These are phyloP conservation scores for Hybognathus amarus DNA, from an alignment of 2,797 vertebrate species.

Conservation along the genomic window DNA sequence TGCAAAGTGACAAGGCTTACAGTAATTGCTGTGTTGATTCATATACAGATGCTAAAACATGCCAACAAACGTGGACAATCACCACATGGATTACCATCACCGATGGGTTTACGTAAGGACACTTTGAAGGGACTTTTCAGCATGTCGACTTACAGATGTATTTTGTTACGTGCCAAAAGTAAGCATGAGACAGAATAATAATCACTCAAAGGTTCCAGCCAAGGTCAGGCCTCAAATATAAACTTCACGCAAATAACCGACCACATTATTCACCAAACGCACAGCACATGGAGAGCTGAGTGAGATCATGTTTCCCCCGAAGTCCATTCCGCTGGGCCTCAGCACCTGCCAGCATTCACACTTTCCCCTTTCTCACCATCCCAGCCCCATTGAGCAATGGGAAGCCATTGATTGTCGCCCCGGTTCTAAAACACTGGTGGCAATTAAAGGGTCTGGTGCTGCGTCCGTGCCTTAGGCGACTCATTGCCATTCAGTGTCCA, in stretches of 20 bases:
- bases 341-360: constrained; percentile 60
- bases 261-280: constrained; percentile 53
- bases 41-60: constrained; percentile 6
- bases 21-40: background rate
- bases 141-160: constrained; percentile 54
- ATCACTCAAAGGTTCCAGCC: constrained; percentile 50
- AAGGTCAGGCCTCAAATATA: constrained; percentile 49
- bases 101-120: constrained; percentile 55
- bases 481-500: constrained; percentile 61
- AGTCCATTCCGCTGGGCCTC: constrained; percentile 27
- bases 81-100: background rate
- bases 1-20: background rate
- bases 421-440: constrained; percentile 62
- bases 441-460: constrained; percentile 64
- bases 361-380: constrained; percentile 50
- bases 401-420: constrained; percentile 62
- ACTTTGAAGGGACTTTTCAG: constrained; percentile 44
- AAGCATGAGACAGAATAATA: constrained; percentile 59
- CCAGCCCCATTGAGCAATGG: constrained; percentile 56
- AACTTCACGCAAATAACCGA: constrained; percentile 54
- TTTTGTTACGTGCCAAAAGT: constrained; percentile 52
- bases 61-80: background rate
- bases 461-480: constrained; percentile 57
- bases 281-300: constrained; percentile 48
- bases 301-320: constrained; percentile 57